Conservation (phyloP, 2,888 invertebrate species). For the Hirudinaria manillensis region DNA sequence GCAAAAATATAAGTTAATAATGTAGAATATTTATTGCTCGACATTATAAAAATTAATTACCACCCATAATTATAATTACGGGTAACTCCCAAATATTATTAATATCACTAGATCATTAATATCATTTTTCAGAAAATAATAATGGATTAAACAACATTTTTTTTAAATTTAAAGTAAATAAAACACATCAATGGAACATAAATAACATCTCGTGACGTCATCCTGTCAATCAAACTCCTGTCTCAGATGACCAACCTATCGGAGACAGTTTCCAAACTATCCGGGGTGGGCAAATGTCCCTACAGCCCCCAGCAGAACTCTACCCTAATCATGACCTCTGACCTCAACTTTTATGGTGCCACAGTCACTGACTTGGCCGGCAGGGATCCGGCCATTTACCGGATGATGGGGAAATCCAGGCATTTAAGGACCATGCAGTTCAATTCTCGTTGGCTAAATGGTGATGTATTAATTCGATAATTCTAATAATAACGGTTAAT, state of each 20-base stretch:
- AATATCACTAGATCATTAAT: too few relatives aligned
- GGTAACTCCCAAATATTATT: too few relatives aligned
- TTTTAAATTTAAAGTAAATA: too few relatives aligned
- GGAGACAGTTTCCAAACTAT: constrained; percentile 49
- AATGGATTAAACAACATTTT: too few relatives aligned
- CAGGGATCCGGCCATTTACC: constrained; percentile 67
- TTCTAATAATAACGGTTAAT: too few relatives aligned
- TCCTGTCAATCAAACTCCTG: background rate
- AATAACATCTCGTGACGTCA: too few relatives aligned
- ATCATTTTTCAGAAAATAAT: too few relatives aligned
- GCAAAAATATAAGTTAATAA: too few relatives aligned
- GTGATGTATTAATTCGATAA: constrained; percentile 43
- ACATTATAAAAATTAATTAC: too few relatives aligned
- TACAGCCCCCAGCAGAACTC: constrained; percentile 78
- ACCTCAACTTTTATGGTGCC: constrained; percentile 49
- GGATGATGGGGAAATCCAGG: constrained; percentile 54
- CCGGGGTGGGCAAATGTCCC: constrained; percentile 78
- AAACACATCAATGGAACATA: too few relatives aligned
- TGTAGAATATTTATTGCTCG: too few relatives aligned
- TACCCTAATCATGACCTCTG: constrained; percentile 65
- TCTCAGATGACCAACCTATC: constrained; percentile 44
- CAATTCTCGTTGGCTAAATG: constrained; percentile 78
- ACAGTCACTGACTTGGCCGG: constrained; percentile 47
- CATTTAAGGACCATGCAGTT: constrained; percentile 75
- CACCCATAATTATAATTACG: too few relatives aligned